Evolutionary conservation across 2,797 vertebrate genomes (phyloP).

Genomic region (Glyptemys insculpta): DNA sequence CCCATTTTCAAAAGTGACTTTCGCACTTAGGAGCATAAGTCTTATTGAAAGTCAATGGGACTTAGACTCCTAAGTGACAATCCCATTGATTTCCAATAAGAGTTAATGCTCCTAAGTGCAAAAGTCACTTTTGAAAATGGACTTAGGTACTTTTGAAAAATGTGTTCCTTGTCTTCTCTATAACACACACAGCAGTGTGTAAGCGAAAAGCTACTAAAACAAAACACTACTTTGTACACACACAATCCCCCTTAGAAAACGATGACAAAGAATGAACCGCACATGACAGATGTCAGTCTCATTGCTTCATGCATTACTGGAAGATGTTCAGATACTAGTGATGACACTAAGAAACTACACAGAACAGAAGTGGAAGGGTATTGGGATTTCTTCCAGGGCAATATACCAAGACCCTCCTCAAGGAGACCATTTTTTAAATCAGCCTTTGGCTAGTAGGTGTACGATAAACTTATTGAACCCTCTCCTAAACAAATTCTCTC

Average conservation of each 20-base stretch:
- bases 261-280: background rate
- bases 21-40: too few relatives aligned
- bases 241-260: background rate
- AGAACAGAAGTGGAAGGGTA: background rate
- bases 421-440: background rate
- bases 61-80: too few relatives aligned
- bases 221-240: too few relatives aligned
- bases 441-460: background rate
- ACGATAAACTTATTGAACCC: background rate
- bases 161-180: too few relatives aligned
- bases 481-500: background rate
- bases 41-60: too few relatives aligned
- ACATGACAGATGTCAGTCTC: background rate
- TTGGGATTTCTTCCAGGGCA: background rate
- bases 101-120: too few relatives aligned
- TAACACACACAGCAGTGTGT: too few relatives aligned
- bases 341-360: background rate
- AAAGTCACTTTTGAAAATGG: too few relatives aligned
- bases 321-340: background rate
- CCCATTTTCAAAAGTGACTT: too few relatives aligned
- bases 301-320: background rate
- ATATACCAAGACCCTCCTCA: background rate
- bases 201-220: too few relatives aligned
- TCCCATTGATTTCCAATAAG: too few relatives aligned
- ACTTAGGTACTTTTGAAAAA: too few relatives aligned